Percentiles rank a stretch among this genome's conserved stretches.
Evolutionary conservation across 2,888 invertebrate species (phyloP).

Genomic region (Dendrolimus pini): DNA sequence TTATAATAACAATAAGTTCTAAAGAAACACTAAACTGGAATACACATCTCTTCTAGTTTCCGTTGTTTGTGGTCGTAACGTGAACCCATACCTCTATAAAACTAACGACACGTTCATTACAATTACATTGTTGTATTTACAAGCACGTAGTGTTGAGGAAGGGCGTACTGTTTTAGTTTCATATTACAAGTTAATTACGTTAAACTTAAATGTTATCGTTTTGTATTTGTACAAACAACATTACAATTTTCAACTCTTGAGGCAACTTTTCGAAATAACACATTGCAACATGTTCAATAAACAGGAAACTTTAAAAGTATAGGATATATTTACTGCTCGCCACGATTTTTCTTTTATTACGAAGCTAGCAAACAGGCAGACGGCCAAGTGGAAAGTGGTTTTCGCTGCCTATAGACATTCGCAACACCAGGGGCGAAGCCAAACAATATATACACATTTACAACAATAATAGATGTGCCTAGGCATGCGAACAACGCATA

Average conservation of each 20-base stretch:
- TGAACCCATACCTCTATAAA: constrained; percentile 13
- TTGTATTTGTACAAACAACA: not conserved
- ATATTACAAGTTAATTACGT: not conserved
- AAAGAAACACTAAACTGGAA: not conserved
- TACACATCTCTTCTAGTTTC: constrained; percentile 6
- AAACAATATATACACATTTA: too few relatives aligned
- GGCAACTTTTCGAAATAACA: too few relatives aligned
- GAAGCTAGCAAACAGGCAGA: too few relatives aligned
- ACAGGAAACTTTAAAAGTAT: too few relatives aligned
- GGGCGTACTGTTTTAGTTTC: not conserved
- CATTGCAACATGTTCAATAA: too few relatives aligned
- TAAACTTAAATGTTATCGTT: not conserved
- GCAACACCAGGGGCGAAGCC: too few relatives aligned
- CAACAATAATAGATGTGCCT: too few relatives aligned
- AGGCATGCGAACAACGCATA: too few relatives aligned
- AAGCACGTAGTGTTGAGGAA: not conserved
- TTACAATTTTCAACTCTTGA: not conserved
- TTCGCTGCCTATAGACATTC: too few relatives aligned
- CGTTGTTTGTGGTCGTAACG: constrained; percentile 3
- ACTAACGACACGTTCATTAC: constrained; percentile 19
- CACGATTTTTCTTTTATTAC: too few relatives aligned
- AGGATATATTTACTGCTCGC: too few relatives aligned
- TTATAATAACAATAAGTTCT: not conserved
- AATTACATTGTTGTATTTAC: not conserved
- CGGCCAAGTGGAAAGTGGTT: too few relatives aligned